Conservation (phyloP, 2,797 vertebrate species). For the Poeciliopsis paucimaculata region DNA sequence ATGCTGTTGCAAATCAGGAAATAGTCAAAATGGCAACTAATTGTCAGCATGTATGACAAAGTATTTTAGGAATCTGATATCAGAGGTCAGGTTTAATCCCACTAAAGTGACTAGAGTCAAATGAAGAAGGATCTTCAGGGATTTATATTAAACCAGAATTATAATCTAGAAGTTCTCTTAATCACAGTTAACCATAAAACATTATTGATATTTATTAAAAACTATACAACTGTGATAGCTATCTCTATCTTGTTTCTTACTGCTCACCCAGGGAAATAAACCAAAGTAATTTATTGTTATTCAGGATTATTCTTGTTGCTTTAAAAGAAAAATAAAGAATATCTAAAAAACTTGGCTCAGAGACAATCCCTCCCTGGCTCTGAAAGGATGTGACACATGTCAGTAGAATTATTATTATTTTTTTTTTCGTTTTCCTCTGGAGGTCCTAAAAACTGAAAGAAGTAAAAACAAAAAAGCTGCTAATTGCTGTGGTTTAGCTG, state of each 20-base stretch:
- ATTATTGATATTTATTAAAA: not conserved
- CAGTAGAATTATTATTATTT: no score
- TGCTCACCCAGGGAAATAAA: not conserved
- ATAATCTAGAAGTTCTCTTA: no score
- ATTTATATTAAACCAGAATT: no score
- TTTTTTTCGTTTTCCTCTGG: not conserved
- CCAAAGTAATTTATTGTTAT: not conserved
- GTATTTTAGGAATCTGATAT: not conserved
- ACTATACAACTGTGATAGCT: not conserved
- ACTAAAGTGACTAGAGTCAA: not conserved
- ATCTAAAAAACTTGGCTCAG: not conserved
- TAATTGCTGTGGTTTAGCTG: no score
- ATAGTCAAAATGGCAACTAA: not conserved
- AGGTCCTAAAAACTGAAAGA: not conserved
- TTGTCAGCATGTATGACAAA: not conserved
- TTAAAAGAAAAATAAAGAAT: not conserved
- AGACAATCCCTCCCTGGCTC: not conserved
- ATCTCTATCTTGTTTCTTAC: not conserved
- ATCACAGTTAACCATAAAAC: no score
- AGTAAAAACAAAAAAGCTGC: no score
- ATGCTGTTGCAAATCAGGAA: not conserved
- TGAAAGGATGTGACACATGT: not conserved
- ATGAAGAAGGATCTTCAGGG: no score
- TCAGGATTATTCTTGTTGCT: conserved; percentile 1
- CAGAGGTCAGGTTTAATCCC: not conserved